Percentiles rank a stretch among this genome's conserved stretches.
Conservation (phyloP, 2,888 invertebrate genomes). For the Esperia sulphurella region DNA sequence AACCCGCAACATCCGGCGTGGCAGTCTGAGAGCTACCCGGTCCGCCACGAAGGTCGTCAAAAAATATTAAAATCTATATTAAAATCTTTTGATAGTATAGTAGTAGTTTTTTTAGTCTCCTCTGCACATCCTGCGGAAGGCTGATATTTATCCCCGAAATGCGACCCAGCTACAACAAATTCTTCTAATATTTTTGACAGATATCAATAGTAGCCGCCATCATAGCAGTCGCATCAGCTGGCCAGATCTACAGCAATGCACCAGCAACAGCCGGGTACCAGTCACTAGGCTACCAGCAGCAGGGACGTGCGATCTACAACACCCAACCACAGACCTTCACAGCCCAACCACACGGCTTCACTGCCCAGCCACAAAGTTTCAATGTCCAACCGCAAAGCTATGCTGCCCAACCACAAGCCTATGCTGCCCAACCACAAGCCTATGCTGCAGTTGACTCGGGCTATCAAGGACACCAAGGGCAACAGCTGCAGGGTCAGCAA, state of each 20-base stretch:
- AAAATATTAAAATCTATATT: too few relatives aligned
- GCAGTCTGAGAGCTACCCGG: too few relatives aligned
- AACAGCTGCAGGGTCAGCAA: conserved; percentile 4
- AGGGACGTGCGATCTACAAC: conserved; percentile 21
- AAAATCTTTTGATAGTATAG: too few relatives aligned
- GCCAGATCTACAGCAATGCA: conserved; percentile 34
- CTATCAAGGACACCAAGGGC: conserved; percentile 12
- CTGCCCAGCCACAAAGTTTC: neutral
- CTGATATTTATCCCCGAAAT: too few relatives aligned
- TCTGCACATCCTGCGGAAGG: too few relatives aligned
- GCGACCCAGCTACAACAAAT: too few relatives aligned
- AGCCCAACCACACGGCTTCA: conserved; percentile 15
- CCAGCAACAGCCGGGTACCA: conserved; percentile 14
- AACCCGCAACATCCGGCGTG: too few relatives aligned
- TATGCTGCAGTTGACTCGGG: neutral
- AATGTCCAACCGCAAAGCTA: neutral
- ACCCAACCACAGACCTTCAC: conserved; percentile 33
- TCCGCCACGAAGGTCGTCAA: too few relatives aligned
- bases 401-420: neutral
- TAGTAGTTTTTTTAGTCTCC: too few relatives aligned
- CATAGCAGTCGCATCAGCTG: conserved; percentile 48
- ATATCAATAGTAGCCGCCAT: conserved; percentile 41
- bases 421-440: neutral
- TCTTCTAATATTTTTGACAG: conserved; percentile 27
- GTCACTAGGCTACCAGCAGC: conserved; percentile 30